Evolutionary conservation across 2,113 vertebrate genomes (phyloP).

Genomic region (Jacana jacana): DNA sequence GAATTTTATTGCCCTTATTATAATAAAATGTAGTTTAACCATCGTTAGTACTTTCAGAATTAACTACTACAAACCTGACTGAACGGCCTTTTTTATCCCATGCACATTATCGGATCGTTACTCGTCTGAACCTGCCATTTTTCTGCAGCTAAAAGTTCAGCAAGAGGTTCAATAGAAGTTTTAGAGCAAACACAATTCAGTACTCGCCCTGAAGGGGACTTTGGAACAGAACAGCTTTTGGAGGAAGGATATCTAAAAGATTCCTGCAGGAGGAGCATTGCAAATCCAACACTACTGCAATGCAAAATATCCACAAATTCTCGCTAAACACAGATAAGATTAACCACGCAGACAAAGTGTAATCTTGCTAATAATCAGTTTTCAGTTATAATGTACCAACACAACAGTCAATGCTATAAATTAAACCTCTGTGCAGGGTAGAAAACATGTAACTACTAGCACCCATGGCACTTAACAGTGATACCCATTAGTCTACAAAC

Average conservation of each 20-base stretch:
- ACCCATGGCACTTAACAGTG: not conserved
- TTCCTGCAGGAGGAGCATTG: not conserved
- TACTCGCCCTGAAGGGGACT: not conserved
- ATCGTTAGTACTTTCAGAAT: constrained; percentile 40
- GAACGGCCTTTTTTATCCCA: constrained; percentile 5
- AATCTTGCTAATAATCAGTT: not conserved
- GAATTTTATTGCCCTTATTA: constrained; percentile 3
- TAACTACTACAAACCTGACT: constrained; percentile 24
- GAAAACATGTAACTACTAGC: not conserved
- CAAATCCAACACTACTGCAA: not conserved
- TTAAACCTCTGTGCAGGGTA: not conserved
- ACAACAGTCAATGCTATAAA: not conserved
- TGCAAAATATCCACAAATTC: not conserved
- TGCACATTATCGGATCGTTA: not conserved
- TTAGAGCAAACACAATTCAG: not conserved
- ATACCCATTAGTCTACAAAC: not conserved
- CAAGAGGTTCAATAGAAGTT: not conserved
- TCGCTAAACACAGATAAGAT: not conserved
- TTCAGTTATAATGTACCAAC: not conserved
- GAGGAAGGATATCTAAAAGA: not conserved
- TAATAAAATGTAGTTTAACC: constrained; percentile 41
- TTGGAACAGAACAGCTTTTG: not conserved
- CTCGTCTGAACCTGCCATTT: not conserved
- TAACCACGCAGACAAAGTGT: not conserved
- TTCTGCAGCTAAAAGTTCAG: not conserved